phyloP scores from a whole-genome alignment of 2,113 vertebrate genomes.

The Tachuris rubrigastra region DNA sequence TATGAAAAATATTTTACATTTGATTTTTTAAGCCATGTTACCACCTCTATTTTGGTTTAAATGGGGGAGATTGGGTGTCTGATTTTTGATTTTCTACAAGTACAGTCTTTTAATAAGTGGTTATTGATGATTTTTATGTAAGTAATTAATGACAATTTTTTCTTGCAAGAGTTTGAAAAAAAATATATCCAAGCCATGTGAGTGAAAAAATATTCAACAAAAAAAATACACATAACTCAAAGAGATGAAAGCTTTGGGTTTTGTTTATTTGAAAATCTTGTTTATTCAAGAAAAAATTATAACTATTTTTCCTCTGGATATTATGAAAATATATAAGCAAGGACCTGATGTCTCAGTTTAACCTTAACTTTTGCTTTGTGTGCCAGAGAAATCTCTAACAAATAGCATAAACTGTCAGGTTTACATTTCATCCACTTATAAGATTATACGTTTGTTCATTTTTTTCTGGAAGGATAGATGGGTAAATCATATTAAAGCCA shows the following conservation, averaged over 20 bases:
- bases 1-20: not conserved
- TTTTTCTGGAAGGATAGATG: not conserved
- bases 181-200: not conserved
- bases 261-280: not conserved
- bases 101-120: not conserved
- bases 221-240: not conserved
- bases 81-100: not conserved
- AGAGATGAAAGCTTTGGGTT: not conserved
- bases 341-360: not conserved
- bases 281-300: not conserved
- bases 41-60: not conserved
- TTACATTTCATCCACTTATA: conserved; percentile 4
- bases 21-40: not conserved
- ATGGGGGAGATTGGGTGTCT: not conserved
- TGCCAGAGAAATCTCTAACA: not conserved
- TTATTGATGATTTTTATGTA: not conserved
- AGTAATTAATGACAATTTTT: not conserved
- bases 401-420: not conserved
- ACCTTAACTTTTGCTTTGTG: not conserved
- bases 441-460: not conserved
- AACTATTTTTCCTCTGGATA: not conserved
- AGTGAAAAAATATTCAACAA: not conserved
- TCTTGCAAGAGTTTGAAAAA: not conserved
- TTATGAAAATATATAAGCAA: not conserved
- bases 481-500: not conserved